These are phyloP conservation scores for Pseudochromis fuscus DNA, from an alignment of 2,797 vertebrate species.

Conservation along the genomic window DNA sequence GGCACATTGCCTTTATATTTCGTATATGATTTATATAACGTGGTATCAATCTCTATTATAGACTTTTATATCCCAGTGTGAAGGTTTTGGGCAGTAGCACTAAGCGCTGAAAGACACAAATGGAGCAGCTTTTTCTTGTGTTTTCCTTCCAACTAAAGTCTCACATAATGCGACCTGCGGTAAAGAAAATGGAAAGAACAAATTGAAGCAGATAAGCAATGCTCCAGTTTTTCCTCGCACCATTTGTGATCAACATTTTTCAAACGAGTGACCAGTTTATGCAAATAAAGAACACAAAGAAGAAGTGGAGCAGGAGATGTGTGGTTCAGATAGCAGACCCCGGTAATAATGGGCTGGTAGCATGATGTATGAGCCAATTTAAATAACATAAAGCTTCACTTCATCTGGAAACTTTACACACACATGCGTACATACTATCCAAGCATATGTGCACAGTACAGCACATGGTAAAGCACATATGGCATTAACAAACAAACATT, in stretches of 20 bases:
- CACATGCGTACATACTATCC: conserved; percentile 18
- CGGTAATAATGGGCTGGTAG: conserved; percentile 69
- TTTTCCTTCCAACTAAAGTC: conserved; percentile 26
- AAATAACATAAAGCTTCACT: conserved; percentile 68
- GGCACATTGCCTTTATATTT: background rate
- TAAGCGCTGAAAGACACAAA: conserved; percentile 27
- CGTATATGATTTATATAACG: background rate
- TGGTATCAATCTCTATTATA: background rate
- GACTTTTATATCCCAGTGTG: background rate
- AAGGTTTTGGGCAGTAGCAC: conserved; percentile 14
- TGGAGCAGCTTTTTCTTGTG: conserved; percentile 29
- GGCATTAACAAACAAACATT: conserved; percentile 59
- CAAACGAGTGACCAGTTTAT: conserved; percentile 79
- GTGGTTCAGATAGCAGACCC: conserved; percentile 72
- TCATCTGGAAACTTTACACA: conserved; percentile 63
- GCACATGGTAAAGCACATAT: conserved; percentile 44
- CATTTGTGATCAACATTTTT: conserved; percentile 73
- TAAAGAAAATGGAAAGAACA: conserved; percentile 53
- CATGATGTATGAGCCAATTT: conserved; percentile 75
- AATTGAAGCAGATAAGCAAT: conserved; percentile 70
- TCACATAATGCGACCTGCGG: conserved; percentile 33
- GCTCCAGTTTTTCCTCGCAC: conserved; percentile 70
- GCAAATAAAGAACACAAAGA: conserved; percentile 77
- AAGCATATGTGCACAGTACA: conserved; percentile 7
- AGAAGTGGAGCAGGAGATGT: conserved; percentile 68